phyloP scores from a whole-genome alignment of 2,797 vertebrate species.

The Triplophysa bombifrons region DNA sequence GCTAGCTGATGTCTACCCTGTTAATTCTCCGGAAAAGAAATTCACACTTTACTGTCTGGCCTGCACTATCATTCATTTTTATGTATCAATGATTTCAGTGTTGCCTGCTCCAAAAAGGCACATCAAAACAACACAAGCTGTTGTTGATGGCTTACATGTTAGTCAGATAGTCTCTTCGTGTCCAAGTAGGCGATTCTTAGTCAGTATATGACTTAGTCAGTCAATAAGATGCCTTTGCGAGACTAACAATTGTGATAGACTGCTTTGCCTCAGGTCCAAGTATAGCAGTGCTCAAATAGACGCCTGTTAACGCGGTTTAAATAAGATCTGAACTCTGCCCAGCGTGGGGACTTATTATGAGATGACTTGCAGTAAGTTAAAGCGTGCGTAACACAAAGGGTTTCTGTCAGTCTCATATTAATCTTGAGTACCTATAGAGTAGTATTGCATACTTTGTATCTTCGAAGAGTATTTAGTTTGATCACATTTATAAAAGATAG shows the following conservation, averaged over 20 bases:
- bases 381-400: too few relatives aligned
- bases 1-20: not conserved
- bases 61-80: not conserved
- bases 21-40: not conserved
- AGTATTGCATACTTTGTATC: too few relatives aligned
- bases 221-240: not conserved
- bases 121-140: not conserved
- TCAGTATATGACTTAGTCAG: too few relatives aligned
- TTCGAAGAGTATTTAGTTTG: too few relatives aligned
- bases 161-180: not conserved
- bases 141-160: constrained; percentile 5
- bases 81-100: not conserved
- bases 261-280: constrained; percentile 19
- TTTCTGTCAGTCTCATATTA: too few relatives aligned
- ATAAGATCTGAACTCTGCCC: constrained; percentile 3
- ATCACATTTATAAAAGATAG: too few relatives aligned
- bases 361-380: not conserved
- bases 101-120: not conserved
- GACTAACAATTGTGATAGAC: constrained; percentile 39
- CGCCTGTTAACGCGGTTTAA: constrained; percentile 26
- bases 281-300: constrained; percentile 41
- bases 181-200: constrained; percentile 1
- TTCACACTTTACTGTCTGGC: not conserved
- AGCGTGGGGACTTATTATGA: not conserved
- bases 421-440: too few relatives aligned